A percentile compares a stretch with the other conserved stretches of the same genome.
Conservation (phyloP, 1,140 invertebrate species). For the Odontomachus brunneus region DNA sequence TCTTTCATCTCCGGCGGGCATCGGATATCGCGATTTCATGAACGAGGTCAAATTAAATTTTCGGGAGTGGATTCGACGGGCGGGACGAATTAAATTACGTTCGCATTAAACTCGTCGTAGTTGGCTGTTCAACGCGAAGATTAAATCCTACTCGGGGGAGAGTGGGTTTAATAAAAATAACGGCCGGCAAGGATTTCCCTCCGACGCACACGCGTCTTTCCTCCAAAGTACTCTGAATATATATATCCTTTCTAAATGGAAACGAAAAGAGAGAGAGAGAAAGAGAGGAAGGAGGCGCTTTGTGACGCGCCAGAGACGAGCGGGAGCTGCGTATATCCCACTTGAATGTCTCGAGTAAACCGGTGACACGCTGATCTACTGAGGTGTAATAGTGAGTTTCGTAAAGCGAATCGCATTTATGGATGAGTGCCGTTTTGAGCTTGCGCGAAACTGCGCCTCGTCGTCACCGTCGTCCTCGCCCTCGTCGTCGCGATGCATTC, state of each 20-base stretch:
- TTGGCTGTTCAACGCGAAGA: constrained; percentile 8
- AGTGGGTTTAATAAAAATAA: constrained; percentile 9
- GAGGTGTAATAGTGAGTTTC: constrained; percentile 30
- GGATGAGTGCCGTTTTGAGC: constrained; percentile 25
- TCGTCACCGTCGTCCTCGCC: too few relatives aligned
- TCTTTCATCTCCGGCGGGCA: background rate
- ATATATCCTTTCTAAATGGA: constrained; percentile 24
- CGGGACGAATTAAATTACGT: background rate
- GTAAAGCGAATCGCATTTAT: constrained; percentile 42
- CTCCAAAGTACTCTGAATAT: background rate
- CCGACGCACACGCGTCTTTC: background rate
- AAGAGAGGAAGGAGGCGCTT: background rate
- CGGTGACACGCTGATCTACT: constrained; percentile 56
- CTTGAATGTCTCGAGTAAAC: constrained; percentile 36
- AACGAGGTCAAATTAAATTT: constrained; percentile 8
- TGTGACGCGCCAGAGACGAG: background rate
- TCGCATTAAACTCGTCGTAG: background rate
- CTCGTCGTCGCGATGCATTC: constrained; percentile 18
- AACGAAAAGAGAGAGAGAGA: too few relatives aligned
- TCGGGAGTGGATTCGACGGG: background rate
- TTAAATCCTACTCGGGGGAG: background rate
- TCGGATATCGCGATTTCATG: constrained; percentile 4
- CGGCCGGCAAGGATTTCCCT: background rate
- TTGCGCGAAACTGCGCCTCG: background rate
- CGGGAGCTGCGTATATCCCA: background rate